phyloP scores from a whole-genome alignment of 1,140 invertebrate species.

The Drosophila kepulauana region DNA sequence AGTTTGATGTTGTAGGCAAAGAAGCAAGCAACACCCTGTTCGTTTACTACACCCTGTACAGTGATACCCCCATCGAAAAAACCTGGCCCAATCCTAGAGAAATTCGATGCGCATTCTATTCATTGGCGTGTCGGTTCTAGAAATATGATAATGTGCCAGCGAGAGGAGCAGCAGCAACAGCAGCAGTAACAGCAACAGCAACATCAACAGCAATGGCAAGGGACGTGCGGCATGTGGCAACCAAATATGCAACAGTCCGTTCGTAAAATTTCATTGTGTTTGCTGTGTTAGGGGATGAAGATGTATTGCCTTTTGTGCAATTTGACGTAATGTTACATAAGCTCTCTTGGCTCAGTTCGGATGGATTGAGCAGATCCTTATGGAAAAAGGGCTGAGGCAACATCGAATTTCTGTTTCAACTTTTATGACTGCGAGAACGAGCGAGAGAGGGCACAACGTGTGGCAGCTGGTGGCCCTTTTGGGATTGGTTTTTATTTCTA shows the following conservation, averaged over 20 bases:
- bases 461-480: conserved; percentile 71
- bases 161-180: conserved; percentile 15
- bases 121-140: conserved; percentile 72
- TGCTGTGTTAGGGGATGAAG: conserved; percentile 71
- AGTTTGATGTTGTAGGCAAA: conserved; percentile 53
- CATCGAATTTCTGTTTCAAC: conserved; percentile 77
- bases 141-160: conserved; percentile 77
- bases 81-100: conserved; percentile 52
- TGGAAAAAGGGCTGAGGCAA: conserved; percentile 43
- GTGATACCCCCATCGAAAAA: neutral
- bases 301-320: conserved; percentile 82
- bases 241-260: conserved; percentile 78
- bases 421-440: conserved; percentile 58
- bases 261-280: conserved; percentile 78
- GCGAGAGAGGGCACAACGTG: conserved; percentile 44
- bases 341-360: conserved; percentile 45
- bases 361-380: conserved; percentile 56
- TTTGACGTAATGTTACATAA: conserved; percentile 84
- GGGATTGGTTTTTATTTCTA: conserved; percentile 43
- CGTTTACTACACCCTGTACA: neutral
- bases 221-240: conserved; percentile 4
- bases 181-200: too few relatives aligned
- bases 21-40: neutral
- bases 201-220: neutral
- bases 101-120: conserved; percentile 82